Percentiles rank a stretch among this genome's conserved stretches.
These are phyloP conservation scores for Hylaeus anthracinus DNA, from an alignment of 1,140 invertebrate genomes.

Conservation along the genomic window DNA sequence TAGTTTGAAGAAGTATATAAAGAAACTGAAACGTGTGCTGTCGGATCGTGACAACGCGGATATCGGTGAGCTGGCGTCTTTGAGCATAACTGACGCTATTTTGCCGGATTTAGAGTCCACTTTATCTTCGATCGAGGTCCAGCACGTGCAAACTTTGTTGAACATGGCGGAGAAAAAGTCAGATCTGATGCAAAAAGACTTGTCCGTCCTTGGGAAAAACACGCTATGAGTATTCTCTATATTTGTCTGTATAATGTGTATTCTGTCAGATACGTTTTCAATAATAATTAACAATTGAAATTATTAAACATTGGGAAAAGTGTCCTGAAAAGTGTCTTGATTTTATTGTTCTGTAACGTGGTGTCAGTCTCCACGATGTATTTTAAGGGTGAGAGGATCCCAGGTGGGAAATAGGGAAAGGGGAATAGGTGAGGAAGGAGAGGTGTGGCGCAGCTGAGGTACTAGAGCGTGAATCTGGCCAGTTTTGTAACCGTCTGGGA, in stretches of 20 bases:
- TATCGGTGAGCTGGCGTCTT: conserved; percentile 51
- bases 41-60: conserved; percentile 35
- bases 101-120: conserved; percentile 46
- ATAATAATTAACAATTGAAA: not conserved
- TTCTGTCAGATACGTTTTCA: not conserved
- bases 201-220: not conserved
- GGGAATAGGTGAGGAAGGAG: too few species aligned
- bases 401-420: too few species aligned
- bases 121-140: conserved; percentile 50
- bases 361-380: too few species aligned
- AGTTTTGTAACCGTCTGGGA: too few species aligned
- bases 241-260: not conserved
- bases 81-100: conserved; percentile 63
- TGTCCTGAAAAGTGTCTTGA: too few species aligned
- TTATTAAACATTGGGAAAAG: not conserved
- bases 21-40: conserved; percentile 56
- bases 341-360: too few species aligned
- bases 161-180: conserved; percentile 52
- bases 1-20: conserved; percentile 62
- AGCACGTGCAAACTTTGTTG: conserved; percentile 56
- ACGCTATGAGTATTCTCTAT: not conserved
- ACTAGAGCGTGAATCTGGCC: too few species aligned
- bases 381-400: too few species aligned
- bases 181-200: conserved; percentile 10
- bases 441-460: too few species aligned